phyloP scores from a whole-genome alignment of 2,113 vertebrate genomes.

The Thamnophis sirtalis region DNA sequence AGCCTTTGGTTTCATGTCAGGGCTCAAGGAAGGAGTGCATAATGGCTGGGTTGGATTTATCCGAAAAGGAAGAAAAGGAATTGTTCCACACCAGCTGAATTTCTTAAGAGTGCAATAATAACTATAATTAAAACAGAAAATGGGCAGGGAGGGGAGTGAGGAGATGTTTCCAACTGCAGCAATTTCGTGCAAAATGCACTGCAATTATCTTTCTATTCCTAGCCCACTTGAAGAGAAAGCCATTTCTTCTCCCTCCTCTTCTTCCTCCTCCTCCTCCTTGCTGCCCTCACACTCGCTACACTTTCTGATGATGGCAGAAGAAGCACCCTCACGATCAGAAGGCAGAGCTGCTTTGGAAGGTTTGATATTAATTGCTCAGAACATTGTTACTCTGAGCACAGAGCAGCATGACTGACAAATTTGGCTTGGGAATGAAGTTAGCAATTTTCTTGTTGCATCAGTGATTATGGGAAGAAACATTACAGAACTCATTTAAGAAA shows the following conservation, averaged over 20 bases:
- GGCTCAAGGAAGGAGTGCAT: background rate
- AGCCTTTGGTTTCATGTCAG: background rate
- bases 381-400: slow-evolving; percentile 53
- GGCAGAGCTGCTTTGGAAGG: slow-evolving; percentile 34
- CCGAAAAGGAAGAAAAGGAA: slow-evolving; percentile 35
- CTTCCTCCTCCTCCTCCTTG: background rate
- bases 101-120: slow-evolving; percentile 60
- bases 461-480: slow-evolving; percentile 54
- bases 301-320: slow-evolving; percentile 32
- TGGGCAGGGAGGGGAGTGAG: background rate
- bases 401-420: slow-evolving; percentile 47
- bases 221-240: slow-evolving; percentile 4
- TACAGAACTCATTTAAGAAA: slow-evolving; percentile 46
- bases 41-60: slow-evolving; percentile 29
- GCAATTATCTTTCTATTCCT: slow-evolving; percentile 43
- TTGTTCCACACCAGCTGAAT: slow-evolving; percentile 58
- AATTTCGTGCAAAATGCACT: slow-evolving; percentile 34
- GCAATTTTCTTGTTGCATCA: slow-evolving; percentile 47
- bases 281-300: background rate
- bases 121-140: slow-evolving; percentile 62
- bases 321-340: slow-evolving; percentile 22
- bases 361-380: slow-evolving; percentile 55
- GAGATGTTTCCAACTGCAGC: slow-evolving; percentile 47
- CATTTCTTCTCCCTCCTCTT: background rate
- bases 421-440: slow-evolving; percentile 31